Evolutionary conservation across 2,113 vertebrate species (phyloP).

Genomic region (Mustela lutreola): DNA sequence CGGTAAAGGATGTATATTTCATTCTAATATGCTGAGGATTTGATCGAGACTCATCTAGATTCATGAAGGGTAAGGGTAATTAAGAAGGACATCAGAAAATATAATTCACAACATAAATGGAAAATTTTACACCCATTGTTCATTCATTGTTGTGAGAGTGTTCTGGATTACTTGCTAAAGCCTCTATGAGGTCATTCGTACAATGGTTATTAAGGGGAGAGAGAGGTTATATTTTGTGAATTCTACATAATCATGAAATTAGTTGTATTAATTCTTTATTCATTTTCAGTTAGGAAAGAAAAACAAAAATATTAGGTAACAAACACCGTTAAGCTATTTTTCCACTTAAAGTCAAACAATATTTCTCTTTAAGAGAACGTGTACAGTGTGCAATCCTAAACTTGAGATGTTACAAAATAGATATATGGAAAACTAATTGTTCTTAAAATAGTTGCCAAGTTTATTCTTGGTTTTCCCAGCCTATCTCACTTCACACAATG

Average conservation of each 20-base stretch:
- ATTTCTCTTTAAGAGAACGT: neutral
- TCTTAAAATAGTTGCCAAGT: neutral
- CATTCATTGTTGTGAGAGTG: neutral
- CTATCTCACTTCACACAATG: neutral
- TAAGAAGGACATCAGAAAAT: neutral
- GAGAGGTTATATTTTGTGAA: neutral
- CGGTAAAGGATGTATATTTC: neutral
- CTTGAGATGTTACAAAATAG: neutral
- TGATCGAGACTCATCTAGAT: neutral
- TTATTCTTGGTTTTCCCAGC: neutral
- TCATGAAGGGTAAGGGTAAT: neutral
- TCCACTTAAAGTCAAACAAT: neutral
- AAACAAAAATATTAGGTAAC: neutral
- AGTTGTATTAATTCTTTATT: neutral
- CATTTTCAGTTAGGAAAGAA: slow-evolving; percentile 8
- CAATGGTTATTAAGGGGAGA: neutral
- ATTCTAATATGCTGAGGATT: neutral
- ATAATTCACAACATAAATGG: neutral
- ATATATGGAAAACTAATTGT: neutral
- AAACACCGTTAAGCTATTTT: neutral
- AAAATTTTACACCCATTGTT: neutral
- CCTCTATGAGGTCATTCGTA: neutral
- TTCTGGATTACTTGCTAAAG: neutral
- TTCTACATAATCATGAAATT: neutral
- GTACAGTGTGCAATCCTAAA: neutral